Percentiles rank a stretch among this genome's conserved stretches.
Evolutionary conservation across 2,113 vertebrate species (phyloP).

Genomic region (Sclerurus mexicanus): DNA sequence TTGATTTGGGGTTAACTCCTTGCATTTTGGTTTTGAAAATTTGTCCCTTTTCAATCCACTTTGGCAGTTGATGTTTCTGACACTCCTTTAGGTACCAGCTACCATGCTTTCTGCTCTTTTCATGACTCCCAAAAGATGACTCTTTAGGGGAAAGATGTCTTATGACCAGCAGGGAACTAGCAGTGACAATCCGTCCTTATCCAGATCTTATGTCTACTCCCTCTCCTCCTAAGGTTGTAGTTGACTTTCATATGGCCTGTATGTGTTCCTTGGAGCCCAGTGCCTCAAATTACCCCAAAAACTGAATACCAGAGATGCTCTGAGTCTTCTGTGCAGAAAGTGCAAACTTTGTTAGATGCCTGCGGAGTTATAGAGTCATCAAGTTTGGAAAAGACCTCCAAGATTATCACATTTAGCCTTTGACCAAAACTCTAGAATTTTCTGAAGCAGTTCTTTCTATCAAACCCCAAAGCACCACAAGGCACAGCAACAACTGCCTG

Average conservation of each 20-base stretch:
- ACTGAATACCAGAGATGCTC: not conserved
- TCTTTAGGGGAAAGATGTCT: not conserved
- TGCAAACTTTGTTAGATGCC: not conserved
- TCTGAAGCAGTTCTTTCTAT: not conserved
- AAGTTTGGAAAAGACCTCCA: not conserved
- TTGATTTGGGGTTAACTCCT: not conserved
- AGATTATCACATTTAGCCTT: not conserved
- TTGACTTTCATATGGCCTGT: not conserved
- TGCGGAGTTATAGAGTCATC: too few species aligned
- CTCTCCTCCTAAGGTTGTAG: not conserved
- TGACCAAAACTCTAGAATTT: not conserved
- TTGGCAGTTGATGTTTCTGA: not conserved
- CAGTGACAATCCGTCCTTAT: not conserved
- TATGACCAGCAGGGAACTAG: not conserved
- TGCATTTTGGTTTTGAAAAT: not conserved
- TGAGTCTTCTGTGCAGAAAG: not conserved
- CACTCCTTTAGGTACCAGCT: not conserved
- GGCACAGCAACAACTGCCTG: not conserved
- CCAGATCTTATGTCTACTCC: not conserved
- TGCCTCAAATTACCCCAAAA: not conserved
- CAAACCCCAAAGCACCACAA: not conserved
- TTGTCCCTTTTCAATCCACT: not conserved
- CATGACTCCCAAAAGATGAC: not conserved
- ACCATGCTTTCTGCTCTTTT: not conserved
- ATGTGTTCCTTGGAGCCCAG: not conserved